A percentile compares a stretch with the other conserved stretches of the same genome.
phyloP scores from a whole-genome alignment of 1,140 invertebrate species.

The Akabosia matsudoensis region DNA sequence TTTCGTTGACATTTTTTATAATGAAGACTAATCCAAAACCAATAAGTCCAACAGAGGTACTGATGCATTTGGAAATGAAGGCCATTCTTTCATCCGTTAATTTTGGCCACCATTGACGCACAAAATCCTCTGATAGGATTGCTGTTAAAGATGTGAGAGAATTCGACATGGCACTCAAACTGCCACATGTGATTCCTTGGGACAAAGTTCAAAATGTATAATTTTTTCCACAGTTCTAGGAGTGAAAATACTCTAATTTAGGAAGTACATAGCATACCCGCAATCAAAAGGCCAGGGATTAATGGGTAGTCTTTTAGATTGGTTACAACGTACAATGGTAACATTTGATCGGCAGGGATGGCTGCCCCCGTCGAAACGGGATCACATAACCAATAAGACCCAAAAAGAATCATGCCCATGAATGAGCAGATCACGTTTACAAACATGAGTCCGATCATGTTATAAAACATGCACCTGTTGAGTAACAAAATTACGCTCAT shows the following conservation, averaged over 20 bases:
- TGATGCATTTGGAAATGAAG: background rate
- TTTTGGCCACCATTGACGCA: constrained; percentile 53
- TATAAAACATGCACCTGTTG: constrained; percentile 35
- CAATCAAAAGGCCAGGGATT: constrained; percentile 57
- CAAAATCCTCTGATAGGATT: constrained; percentile 74
- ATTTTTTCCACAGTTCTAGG: too few species aligned
- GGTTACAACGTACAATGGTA: constrained; percentile 58
- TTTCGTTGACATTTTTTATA: constrained; percentile 13
- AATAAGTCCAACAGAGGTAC: background rate
- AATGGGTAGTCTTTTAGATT: constrained; percentile 53
- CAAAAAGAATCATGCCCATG: constrained; percentile 35
- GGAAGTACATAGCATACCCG: constrained; percentile 53
- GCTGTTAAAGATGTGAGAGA: constrained; percentile 76
- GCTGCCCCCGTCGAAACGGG: constrained; percentile 45
- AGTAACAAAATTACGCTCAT: background rate
- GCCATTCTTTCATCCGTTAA: constrained; percentile 46
- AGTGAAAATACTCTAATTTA: constrained; percentile 24
- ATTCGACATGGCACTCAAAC: constrained; percentile 70
- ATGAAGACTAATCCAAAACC: constrained; percentile 8
- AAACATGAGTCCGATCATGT: constrained; percentile 38
- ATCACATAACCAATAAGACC: constrained; percentile 29
- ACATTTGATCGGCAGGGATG: constrained; percentile 51
- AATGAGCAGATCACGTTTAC: constrained; percentile 35
- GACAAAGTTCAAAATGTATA: too few species aligned
- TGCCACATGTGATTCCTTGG: too few species aligned